Conservation (phyloP, 2,888 invertebrate genomes). For the Strigamia crassipes region DNA sequence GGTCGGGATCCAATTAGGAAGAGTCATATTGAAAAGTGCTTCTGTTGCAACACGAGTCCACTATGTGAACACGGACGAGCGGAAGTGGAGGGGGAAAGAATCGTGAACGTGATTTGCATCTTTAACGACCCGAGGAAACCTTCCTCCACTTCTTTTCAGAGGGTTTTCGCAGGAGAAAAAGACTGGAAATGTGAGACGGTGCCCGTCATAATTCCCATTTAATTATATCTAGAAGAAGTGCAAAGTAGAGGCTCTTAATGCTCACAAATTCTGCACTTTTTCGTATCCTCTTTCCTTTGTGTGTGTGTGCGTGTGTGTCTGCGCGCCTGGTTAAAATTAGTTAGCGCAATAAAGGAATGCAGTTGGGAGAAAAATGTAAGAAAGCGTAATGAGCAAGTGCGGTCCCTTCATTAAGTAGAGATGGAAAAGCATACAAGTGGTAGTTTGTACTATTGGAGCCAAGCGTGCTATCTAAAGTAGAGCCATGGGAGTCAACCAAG, state of each 20-base stretch:
- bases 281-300: not conserved
- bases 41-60: constrained; percentile 7
- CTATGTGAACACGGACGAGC: not conserved
- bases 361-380: constrained; percentile 4
- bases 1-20: constrained; percentile 28
- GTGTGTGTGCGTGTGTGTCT: too few species aligned
- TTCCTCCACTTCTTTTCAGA: not conserved
- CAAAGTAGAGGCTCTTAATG: not conserved
- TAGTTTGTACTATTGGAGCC: constrained; percentile 15
- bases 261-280: not conserved
- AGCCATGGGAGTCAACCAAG: not conserved
- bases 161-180: not conserved
- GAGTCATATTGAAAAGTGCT: constrained; percentile 19
- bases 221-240: not conserved
- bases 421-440: constrained; percentile 17
- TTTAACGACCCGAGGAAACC: not conserved
- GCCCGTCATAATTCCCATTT: not conserved
- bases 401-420: constrained; percentile 22
- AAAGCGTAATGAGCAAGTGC: constrained; percentile 23
- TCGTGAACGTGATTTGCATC: constrained; percentile 31
- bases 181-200: not conserved
- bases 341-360: not conserved
- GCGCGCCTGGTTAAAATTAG: not conserved
- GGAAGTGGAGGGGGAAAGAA: not conserved
- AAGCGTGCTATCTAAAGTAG: constrained; percentile 28